A percentile compares a stretch with the other conserved stretches of the same genome.
Conservation (phyloP, 2,888 invertebrate genomes). For the Congeria kusceri region DNA sequence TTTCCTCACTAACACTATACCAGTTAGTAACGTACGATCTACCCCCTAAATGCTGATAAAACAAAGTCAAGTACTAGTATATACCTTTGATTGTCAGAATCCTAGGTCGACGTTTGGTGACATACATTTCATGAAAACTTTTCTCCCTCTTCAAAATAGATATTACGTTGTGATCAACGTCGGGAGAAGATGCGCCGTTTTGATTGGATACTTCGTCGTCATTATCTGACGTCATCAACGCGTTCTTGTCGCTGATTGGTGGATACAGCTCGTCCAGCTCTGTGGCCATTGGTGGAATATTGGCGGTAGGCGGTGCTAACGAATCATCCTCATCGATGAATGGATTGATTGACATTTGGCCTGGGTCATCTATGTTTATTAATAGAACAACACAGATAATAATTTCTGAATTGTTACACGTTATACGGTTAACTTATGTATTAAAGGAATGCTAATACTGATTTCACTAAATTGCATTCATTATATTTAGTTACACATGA, state of each 20-base stretch:
- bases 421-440: too few species aligned
- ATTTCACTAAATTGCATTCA: too few species aligned
- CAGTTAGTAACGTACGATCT: too few species aligned
- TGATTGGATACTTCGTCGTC: not conserved
- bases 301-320: constrained; percentile 21
- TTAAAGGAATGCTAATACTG: too few species aligned
- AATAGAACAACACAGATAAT: too few species aligned
- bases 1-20: too few species aligned
- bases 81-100: constrained; percentile 38
- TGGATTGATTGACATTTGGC: constrained; percentile 26
- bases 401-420: too few species aligned
- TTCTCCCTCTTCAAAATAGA: constrained; percentile 46
- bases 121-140: constrained; percentile 37
- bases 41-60: too few species aligned
- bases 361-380: too few species aligned
- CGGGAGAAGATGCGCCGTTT: too few species aligned
- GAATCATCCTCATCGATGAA: constrained; percentile 14
- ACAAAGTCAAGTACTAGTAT: not conserved
- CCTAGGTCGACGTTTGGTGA: constrained; percentile 11
- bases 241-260: constrained; percentile 20
- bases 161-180: not conserved
- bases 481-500: too few species aligned
- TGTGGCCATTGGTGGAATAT: constrained; percentile 53
- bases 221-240: not conserved
- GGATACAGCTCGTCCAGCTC: constrained; percentile 50